Conservation (phyloP, 2,113 vertebrate genomes). For the Pteruthius melanotis region DNA sequence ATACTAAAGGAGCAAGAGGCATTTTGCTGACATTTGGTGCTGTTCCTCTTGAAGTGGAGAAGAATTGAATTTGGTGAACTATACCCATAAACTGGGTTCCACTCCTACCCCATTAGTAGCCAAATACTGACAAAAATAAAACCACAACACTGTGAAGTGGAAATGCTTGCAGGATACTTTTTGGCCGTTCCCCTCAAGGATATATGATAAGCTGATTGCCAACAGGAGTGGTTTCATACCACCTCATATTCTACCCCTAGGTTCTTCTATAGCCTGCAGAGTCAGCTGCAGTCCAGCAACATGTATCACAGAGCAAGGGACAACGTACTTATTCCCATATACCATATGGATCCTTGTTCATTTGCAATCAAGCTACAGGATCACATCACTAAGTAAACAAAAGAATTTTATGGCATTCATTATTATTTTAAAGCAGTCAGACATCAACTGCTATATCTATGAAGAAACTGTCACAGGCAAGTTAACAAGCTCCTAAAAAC, state of each 20-base stretch:
- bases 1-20: background rate
- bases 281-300: background rate
- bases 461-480: background rate
- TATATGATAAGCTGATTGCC: background rate
- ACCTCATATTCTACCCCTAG: background rate
- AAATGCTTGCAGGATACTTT: background rate
- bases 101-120: background rate
- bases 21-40: background rate
- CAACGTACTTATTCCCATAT: background rate
- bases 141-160: fast-evolving
- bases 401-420: background rate
- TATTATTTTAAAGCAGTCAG: background rate
- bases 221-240: background rate
- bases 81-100: background rate
- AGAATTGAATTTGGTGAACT: background rate
- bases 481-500: background rate
- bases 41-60: background rate
- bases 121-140: background rate
- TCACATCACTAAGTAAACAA: background rate
- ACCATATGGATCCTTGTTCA: fast-evolving
- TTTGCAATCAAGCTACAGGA: background rate
- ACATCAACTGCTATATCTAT: background rate
- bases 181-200: background rate
- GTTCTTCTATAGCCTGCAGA: background rate
- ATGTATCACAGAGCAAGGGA: background rate